Base-by-base conservation (phyloP, 2,113 vertebrate species). In the Tachysurus vachellii region DNA sequence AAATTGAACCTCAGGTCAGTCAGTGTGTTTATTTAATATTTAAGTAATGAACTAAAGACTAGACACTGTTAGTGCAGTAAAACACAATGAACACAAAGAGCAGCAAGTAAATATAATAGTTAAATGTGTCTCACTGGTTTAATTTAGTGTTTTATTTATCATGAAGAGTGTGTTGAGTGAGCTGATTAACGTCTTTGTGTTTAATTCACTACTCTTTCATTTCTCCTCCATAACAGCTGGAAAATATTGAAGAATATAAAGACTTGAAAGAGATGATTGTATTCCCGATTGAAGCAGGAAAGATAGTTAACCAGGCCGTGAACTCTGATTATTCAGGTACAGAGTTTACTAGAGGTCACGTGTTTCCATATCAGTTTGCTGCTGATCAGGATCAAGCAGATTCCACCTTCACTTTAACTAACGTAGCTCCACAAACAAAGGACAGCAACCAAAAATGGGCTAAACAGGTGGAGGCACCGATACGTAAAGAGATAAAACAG, bases 1-100 rank as follows among this genome's bases (percentile, higher is more conserved):
- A 85, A 54, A 75, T 31, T 42, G 68, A 85, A 47, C 83, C 83
- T 59, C 28, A 84, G 83, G 53, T 84, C 19, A 73, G 53, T 36
- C 36, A 36, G 36, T 36, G 36, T 47, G 13, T 36, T 36, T 61
- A 10, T 2, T 59, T 28, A 12, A 9, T 36, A 36, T 36, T 36
- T 36, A 36, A 36, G 36, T 36, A 36, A 36, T 36, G 36, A 36
- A 26, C 21, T 10, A 23, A 23, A 62, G 7, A 3, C 6, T 6
- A 61, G 5, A 21, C 5, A 7, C 1, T 23, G 2, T 61, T 61
- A 3, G 47, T 50, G 5, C 47, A 50, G 47, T 50, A 50, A 50
- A 50, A 50, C 47, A 50, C 47, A 50, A 3, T 50, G 47, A 3
- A 16, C 12, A 16, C 56, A 57, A 13, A 16, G 16, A 16, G 16